Conservation (phyloP, 2,113 vertebrate genomes). For the Labeo catla region DNA sequence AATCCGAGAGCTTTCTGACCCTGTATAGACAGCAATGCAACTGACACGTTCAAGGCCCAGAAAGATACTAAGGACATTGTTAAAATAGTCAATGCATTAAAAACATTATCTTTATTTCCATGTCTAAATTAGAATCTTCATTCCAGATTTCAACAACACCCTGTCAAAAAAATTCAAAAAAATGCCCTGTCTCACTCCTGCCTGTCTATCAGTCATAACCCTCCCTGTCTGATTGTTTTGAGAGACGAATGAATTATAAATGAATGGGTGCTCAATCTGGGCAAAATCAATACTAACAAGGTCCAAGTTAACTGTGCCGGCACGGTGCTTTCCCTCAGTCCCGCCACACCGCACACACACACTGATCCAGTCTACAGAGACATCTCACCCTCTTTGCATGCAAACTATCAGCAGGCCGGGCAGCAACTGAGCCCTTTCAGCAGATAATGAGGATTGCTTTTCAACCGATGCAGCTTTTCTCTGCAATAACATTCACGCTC, state of each 20-base stretch:
- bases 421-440: conserved; percentile 18
- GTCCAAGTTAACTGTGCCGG: conserved; percentile 66
- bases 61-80: too few relatives aligned
- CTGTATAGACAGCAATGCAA: too few relatives aligned
- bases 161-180: too few relatives aligned
- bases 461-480: conserved; percentile 10
- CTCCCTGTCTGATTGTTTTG: conserved; percentile 36
- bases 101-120: not conserved
- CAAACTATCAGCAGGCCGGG: conserved; percentile 1
- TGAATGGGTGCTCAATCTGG: conserved; percentile 70
- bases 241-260: conserved; percentile 73
- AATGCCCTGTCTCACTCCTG: conserved; percentile 1
- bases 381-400: conserved; percentile 26
- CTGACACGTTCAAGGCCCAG: too few relatives aligned
- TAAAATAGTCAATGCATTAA: too few relatives aligned
- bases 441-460: conserved; percentile 32
- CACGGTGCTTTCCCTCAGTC: conserved; percentile 35
- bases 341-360: conserved; percentile 11
- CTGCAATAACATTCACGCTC: conserved; percentile 35
- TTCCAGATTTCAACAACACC: not conserved
- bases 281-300: conserved; percentile 76
- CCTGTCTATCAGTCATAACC: conserved; percentile 51
- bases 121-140: not conserved
- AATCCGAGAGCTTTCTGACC: too few relatives aligned
- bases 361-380: not conserved